These are phyloP conservation scores for Dasysyrphus albostriatus DNA, from an alignment of 2,888 invertebrate genomes.

Conservation along the genomic window DNA sequence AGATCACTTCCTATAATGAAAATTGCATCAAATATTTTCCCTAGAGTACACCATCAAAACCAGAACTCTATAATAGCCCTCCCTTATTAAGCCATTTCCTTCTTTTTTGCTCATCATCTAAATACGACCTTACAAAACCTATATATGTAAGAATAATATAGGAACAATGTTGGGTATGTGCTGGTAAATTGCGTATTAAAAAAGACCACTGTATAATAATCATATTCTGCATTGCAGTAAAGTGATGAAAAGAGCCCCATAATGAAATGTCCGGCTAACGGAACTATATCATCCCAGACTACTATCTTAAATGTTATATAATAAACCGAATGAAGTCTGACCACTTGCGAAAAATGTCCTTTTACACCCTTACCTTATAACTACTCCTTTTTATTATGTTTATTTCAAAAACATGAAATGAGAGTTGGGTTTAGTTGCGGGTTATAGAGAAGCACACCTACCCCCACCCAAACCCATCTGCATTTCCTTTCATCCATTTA, in stretches of 20 bases:
- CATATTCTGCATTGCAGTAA: conserved; percentile 56
- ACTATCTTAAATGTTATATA: conserved; percentile 40
- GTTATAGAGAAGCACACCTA: neutral
- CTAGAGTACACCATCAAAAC: neutral
- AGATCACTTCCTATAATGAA: neutral
- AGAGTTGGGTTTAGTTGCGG: conserved; percentile 3
- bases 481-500: neutral
- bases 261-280: conserved; percentile 46
- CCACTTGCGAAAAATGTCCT: conserved; percentile 60
- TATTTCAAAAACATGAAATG: conserved; percentile 39
- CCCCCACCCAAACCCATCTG: no score
- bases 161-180: neutral
- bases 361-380: neutral
- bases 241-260: conserved; percentile 12
- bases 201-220: conserved; percentile 36
- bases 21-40: neutral
- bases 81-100: neutral
- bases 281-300: conserved; percentile 39
- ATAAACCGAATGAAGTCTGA: conserved; percentile 51
- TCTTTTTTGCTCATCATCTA: neutral
- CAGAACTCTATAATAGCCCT: neutral
- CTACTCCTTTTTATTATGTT: neutral
- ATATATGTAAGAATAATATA: neutral
- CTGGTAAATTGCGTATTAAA: conserved; percentile 2
- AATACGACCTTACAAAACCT: neutral